Percentiles rank a stretch among this genome's conserved stretches.
Evolutionary conservation across 2,888 invertebrate genomes (phyloP).

Genomic region (Mythimna pallens): DNA sequence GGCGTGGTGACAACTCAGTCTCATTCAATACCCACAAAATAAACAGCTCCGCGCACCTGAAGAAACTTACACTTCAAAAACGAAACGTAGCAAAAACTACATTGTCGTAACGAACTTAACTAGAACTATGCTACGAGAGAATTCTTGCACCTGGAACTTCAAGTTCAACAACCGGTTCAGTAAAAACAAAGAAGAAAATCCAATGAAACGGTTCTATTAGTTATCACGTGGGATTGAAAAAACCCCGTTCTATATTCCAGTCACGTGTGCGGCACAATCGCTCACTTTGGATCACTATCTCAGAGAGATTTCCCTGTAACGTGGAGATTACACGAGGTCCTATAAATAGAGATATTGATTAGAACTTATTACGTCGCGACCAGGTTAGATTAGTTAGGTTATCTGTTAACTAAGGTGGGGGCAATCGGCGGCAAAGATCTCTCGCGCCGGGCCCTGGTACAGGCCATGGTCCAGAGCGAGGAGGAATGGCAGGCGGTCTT

Average conservation of each 20-base stretch:
- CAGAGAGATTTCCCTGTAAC: constrained; percentile 44
- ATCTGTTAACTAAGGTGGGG: too few relatives aligned
- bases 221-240: constrained; percentile 48
- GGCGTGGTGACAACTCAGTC: too few relatives aligned
- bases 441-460: too few relatives aligned
- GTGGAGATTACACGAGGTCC: constrained; percentile 11
- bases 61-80: too few relatives aligned
- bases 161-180: constrained; percentile 18
- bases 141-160: background rate
- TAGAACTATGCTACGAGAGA: background rate
- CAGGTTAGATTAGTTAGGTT: background rate
- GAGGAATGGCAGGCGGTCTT: too few relatives aligned
- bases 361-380: constrained; percentile 31
- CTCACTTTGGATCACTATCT: constrained; percentile 44
- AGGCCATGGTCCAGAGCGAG: too few relatives aligned
- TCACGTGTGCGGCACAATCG: constrained; percentile 52
- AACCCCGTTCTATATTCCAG: constrained; percentile 32
- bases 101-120: background rate
- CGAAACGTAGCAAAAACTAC: too few relatives aligned
- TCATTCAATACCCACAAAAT: too few relatives aligned
- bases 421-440: too few relatives aligned
- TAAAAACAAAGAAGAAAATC: constrained; percentile 34
- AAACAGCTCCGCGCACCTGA: too few relatives aligned
- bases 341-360: constrained; percentile 44
- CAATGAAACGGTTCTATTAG: constrained; percentile 42